Evolutionary conservation across 1,140 invertebrate species (phyloP), one percentile per base, ranked within the genome.

Genomic region (Pantala flavescens): DNA sequence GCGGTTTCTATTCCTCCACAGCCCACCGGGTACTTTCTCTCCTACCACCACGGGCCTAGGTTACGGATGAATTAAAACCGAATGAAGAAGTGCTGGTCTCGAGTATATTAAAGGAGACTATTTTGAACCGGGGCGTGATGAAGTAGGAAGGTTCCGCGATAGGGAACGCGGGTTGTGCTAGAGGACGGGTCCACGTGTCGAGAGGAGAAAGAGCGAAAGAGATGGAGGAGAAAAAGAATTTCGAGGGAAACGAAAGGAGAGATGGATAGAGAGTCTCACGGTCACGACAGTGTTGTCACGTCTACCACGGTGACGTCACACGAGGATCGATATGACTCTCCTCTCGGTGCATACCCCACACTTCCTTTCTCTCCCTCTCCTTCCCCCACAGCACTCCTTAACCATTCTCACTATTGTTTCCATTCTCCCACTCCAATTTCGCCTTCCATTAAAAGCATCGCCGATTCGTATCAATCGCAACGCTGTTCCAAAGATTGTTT

Each of bases 201-300:
- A 63, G 16, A 21, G 49, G 49, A 21, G n/a, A 14, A 63, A 12
- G 12, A 7, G 28, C 28, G 2, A 12, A 63, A 63, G 49, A 63
- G n/a, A 63, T 16, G 49, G 49, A 63, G 49, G 49, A 63, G 2
- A 63, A 21, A 21, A 63, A 21, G 49, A 36, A 36, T 36, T 36
- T 36, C 9, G 9, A 63, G 49, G 49, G n/a, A 63, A 63, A 21
- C 14, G 49, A 63, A 36, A 21, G 12, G 49, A 63, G 49, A 63
- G 49, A 63, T 16, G n/a, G 49, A 63, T 21, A 63, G 49, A 16
- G 49, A 16, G 14, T 21, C 49, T 63, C 49, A 63, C n/a, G 49
- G 49, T 63, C 49, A 63, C 49, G 49, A 63, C 49, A 63, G 49
- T 21, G 49, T 63, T 63, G 49, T 63, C 49, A 63, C 49, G 49